Evolutionary conservation across 2,888 invertebrate genomes (phyloP).

Genomic region (Timema cristinae): DNA sequence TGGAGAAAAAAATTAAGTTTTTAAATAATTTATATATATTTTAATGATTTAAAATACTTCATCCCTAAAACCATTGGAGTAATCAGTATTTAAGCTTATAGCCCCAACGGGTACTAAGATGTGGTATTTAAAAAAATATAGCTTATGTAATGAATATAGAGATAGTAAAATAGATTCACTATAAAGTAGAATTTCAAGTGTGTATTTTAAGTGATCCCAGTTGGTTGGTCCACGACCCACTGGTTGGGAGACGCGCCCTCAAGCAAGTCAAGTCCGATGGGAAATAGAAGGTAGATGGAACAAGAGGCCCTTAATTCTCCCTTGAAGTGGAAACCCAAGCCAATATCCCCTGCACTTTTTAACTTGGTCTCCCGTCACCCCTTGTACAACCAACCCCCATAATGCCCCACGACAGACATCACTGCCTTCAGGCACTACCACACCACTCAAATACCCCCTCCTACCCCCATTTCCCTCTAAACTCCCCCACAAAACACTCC

Average conservation of each 20-base stretch:
- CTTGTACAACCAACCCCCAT: too few relatives aligned
- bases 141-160: too few relatives aligned
- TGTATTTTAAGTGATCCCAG: background rate
- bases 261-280: too few relatives aligned
- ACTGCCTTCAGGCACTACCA: background rate
- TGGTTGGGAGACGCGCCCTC: background rate
- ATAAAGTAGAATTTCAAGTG: too few relatives aligned
- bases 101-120: too few relatives aligned
- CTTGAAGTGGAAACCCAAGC: constrained; percentile 25
- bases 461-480: background rate
- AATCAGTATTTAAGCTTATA: too few relatives aligned
- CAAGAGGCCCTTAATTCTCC: constrained; percentile 30
- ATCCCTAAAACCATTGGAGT: too few relatives aligned
- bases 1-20: too few relatives aligned
- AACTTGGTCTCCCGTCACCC: background rate
- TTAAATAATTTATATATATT: too few relatives aligned
- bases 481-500: constrained; percentile 18
- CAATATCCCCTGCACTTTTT: background rate
- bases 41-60: too few relatives aligned
- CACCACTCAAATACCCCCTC: background rate
- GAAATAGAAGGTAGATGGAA: constrained; percentile 13
- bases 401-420: background rate
- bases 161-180: too few relatives aligned
- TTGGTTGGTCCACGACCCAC: constrained; percentile 1
- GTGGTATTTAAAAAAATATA: too few relatives aligned